Evolutionary conservation across 1,140 invertebrate genomes (phyloP).

Genomic region (Drosophila nikananu): DNA sequence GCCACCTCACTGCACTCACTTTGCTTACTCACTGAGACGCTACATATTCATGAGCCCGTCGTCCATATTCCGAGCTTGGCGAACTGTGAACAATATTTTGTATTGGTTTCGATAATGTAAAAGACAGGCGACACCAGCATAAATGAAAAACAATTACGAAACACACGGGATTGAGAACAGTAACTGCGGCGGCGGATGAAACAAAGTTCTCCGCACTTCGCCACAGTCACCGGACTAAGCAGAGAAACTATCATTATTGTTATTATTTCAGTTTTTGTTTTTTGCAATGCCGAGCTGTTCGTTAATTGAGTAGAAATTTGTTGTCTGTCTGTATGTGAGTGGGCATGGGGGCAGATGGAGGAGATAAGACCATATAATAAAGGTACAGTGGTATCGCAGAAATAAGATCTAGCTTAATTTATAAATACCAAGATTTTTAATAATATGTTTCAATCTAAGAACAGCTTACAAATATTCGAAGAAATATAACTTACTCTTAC

Average conservation of each 20-base stretch:
- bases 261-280: slow-evolving; percentile 34
- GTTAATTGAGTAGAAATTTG: slow-evolving; percentile 61
- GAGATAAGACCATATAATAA: slow-evolving; percentile 35
- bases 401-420: not conserved
- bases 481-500: no score
- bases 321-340: slow-evolving; percentile 11
- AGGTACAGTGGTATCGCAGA: slow-evolving; percentile 21
- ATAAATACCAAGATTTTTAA: no score
- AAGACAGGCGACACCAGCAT: slow-evolving; percentile 43
- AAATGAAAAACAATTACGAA: slow-evolving; percentile 28
- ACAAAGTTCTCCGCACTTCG: slow-evolving; percentile 49
- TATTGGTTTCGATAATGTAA: slow-evolving; percentile 32
- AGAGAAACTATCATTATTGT: slow-evolving; percentile 35
- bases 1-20: slow-evolving; percentile 34
- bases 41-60: slow-evolving; percentile 67
- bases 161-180: slow-evolving; percentile 2
- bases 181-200: slow-evolving; percentile 22
- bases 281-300: slow-evolving; percentile 48
- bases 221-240: not conserved
- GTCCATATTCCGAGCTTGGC: slow-evolving; percentile 29
- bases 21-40: slow-evolving; percentile 51
- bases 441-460: no score
- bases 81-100: slow-evolving; percentile 58
- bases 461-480: no score
- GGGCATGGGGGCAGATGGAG: slow-evolving; percentile 51